Percentiles rank a stretch among this genome's conserved stretches.
Conservation (phyloP, 2,113 vertebrate species). For the Ammodytes dubius region DNA sequence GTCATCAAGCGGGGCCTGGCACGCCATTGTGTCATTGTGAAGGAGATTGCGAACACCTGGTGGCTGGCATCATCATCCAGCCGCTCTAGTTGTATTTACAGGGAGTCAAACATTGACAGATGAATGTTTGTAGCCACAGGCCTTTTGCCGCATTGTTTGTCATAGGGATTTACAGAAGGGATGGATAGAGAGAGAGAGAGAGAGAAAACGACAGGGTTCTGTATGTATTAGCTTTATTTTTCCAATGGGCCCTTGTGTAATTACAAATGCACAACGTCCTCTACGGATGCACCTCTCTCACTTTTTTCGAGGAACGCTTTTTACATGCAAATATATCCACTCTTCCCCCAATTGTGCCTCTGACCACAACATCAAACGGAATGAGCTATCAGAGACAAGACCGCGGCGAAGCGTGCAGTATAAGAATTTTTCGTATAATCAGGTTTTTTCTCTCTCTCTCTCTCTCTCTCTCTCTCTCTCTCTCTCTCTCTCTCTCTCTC, state of each 20-base stretch:
- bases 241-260: conserved; percentile 42
- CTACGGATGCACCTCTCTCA: conserved; percentile 37
- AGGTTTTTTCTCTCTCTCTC: conserved; percentile 28
- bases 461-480: too few species aligned
- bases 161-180: conserved; percentile 43
- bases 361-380: conserved; percentile 83
- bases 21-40: conserved; percentile 53
- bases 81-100: conserved; percentile 56
- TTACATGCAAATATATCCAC: conserved; percentile 66
- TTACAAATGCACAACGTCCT: conserved; percentile 49
- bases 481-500: conserved; percentile 10
- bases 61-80: conserved; percentile 51
- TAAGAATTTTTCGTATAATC: conserved; percentile 69
- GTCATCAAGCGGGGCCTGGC: conserved; percentile 59
- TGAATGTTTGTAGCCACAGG: conserved; percentile 58
- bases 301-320: conserved; percentile 37
- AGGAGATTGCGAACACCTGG: conserved; percentile 70
- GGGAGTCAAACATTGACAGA: conserved; percentile 65
- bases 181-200: conserved; percentile 8
- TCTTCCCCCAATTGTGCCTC: conserved; percentile 53
- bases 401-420: conserved; percentile 61
- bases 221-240: conserved; percentile 57
- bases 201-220: conserved; percentile 28
- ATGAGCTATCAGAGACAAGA: conserved; percentile 76
- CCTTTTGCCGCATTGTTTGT: conserved; percentile 50